Base-by-base conservation (phyloP, 2,888 invertebrate species). In the Heliconius cydno region DNA sequence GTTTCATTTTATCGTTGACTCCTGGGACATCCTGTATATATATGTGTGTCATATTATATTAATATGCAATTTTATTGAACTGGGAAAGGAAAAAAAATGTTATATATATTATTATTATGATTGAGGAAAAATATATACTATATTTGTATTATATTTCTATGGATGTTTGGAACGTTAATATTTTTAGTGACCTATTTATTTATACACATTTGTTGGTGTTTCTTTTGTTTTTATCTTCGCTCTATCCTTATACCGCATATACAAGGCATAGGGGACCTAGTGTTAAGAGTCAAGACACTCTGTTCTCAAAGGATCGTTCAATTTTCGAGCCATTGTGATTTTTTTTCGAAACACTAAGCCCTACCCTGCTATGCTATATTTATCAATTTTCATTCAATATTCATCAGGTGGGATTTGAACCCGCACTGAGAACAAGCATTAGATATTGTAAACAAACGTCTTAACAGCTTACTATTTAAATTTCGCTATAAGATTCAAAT, bases 401-500 rank as follows among this genome's bases (percentile, higher is more conserved):
- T 25, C 9, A 22, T 25, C 9, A 7, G 3, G 63, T n/a, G 4
- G 12, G 4, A 65, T 65, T 28, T 65, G 28, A 65, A 65, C 65
- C 65, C 28, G 22, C 22, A 2, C 3, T 10, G 1, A 68, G 2
- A 57, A 19, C 57, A 22, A 57, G 57, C 46, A 15, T 46, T 46
- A 46, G 46, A 52, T 60, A 60, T n/a, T 25, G 41, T 41, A n/a
- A 68, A 41, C 6, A n/a, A 60, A 70, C 41, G 46, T 25, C 38
- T 70, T 13, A n/a, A 4, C 22, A 28, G 13, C 9, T 34, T 25
- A 57, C 13, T 57, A 3, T n/a, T 12, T 34, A 57, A 57, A n/a
- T 30, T 22, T 72, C 19, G n/a, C 52, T 34, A n/a, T 73, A 73
- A 73, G 38, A 72, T 57, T 73, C 60, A 73, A 73, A 38, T 15